Percentiles rank a stretch among this genome's conserved stretches.
phyloP scores from a whole-genome alignment of 2,113 vertebrate genomes.

The Campylomormyrus numenius region DNA sequence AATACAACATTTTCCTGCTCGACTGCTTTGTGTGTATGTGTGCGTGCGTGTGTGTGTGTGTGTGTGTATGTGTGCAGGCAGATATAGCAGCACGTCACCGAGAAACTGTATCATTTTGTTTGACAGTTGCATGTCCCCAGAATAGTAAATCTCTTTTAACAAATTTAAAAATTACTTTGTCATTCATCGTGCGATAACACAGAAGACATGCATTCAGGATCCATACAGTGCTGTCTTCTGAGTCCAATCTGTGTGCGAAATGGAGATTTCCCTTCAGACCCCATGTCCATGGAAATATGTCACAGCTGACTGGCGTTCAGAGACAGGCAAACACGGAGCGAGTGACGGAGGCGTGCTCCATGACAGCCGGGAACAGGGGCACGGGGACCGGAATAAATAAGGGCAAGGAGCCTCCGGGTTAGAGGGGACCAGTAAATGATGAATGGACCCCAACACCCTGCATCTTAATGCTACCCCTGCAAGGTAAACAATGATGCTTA shows the following conservation, averaged over 20 bases:
- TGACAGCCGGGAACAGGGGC: not conserved
- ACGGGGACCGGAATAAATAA: not conserved
- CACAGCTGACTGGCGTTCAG: not conserved
- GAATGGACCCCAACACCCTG: constrained; percentile 55
- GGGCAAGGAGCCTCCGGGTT: constrained; percentile 38
- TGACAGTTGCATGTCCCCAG: not conserved
- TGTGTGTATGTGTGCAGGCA: not conserved
- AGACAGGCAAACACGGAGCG: not conserved
- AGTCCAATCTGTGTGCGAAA: not conserved
- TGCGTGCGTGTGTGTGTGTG: not conserved
- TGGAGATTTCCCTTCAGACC: not conserved
- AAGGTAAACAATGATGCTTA: constrained; percentile 87
- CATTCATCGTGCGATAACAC: not conserved
- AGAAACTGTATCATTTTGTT: not conserved
- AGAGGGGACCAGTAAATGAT: constrained; percentile 45
- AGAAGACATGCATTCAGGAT: too few species aligned
- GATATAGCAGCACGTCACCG: not conserved
- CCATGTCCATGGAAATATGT: not conserved
- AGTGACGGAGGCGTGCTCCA: not conserved
- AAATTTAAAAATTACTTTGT: not conserved
- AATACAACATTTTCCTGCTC: not conserved
- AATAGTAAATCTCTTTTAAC: not conserved
- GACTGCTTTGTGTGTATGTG: not conserved
- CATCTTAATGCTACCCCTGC: constrained; percentile 72
- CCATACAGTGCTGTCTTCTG: not conserved